A percentile compares a stretch with the other conserved stretches of the same genome.
These are phyloP conservation scores for Bombylius major DNA, from an alignment of 2,888 invertebrate genomes.

Conservation along the genomic window DNA sequence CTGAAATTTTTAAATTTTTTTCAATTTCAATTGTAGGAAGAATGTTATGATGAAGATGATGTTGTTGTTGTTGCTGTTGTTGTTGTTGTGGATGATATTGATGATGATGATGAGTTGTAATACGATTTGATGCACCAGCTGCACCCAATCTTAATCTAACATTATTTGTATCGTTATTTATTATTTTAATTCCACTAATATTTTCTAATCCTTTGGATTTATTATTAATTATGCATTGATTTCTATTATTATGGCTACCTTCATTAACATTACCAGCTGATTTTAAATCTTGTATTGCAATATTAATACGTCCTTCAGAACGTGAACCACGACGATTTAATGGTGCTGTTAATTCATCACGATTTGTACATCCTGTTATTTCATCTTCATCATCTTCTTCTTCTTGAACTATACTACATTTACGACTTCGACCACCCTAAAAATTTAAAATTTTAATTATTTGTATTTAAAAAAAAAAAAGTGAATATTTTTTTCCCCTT, in stretches of 20 bases:
- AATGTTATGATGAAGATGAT: background rate
- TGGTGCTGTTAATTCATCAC: conserved; percentile 42
- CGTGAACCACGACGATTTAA: conserved; percentile 59
- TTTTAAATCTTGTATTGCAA: conserved; percentile 45
- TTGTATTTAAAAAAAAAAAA: conserved; percentile 1
- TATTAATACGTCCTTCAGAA: conserved; percentile 66
- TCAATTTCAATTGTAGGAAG: background rate
- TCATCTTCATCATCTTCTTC: conserved; percentile 84
- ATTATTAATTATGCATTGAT: background rate
- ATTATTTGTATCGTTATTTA: conserved; percentile 13
- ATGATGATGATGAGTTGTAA: background rate
- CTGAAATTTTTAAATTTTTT: background rate
- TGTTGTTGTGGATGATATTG: background rate
- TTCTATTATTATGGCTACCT: background rate
- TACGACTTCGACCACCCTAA: conserved; percentile 52
- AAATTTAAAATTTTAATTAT: background rate
- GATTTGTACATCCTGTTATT: conserved; percentile 35
- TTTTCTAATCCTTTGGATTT: conserved; percentile 9
- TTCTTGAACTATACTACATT: conserved; percentile 85
- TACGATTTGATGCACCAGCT: background rate
- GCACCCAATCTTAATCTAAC: conserved; percentile 13
- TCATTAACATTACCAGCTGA: background rate
- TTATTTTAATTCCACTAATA: conserved; percentile 13
- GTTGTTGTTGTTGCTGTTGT: background rate
- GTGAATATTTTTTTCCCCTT: background rate